A percentile compares a stretch with the other conserved stretches of the same genome.
Conservation (phyloP, 2,797 vertebrate genomes). For the Sebastes nivosus region DNA sequence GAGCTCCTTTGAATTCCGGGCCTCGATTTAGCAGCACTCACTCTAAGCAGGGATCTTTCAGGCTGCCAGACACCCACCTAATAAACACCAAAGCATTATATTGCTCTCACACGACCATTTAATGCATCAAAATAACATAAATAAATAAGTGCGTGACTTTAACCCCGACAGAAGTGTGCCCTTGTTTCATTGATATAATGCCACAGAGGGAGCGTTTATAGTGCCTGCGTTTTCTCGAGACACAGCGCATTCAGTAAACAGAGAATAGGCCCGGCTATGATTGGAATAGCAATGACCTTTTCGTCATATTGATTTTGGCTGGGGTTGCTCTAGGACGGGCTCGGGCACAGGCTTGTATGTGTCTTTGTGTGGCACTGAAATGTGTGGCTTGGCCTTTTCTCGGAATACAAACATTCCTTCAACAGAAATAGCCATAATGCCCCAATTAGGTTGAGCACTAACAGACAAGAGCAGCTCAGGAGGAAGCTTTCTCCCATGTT, state of each 20-base stretch:
- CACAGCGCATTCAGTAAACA: constrained; percentile 59
- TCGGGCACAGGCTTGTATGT: constrained; percentile 35
- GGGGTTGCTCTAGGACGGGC: constrained; percentile 43
- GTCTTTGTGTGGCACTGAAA: constrained; percentile 20
- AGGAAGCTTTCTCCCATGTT: neutral
- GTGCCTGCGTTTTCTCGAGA: constrained; percentile 41
- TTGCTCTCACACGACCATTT: constrained; percentile 25
- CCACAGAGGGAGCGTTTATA: constrained; percentile 39
- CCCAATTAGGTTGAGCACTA: constrained; percentile 30
- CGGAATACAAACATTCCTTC: constrained; percentile 43
- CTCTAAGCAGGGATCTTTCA: constrained; percentile 37
- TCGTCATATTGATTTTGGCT: constrained; percentile 76
- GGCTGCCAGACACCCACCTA: constrained; percentile 27
- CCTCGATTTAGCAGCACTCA: constrained; percentile 46
- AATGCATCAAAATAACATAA: constrained; percentile 41
- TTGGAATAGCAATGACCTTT: constrained; percentile 81
- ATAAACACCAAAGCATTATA: constrained; percentile 41
- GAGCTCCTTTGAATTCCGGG: constrained; percentile 43
- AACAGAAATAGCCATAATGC: constrained; percentile 44
- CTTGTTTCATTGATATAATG: constrained; percentile 42
- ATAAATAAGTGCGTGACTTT: constrained; percentile 52
- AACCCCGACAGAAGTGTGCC: constrained; percentile 29
- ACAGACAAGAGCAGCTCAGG: constrained; percentile 19
- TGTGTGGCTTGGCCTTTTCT: constrained; percentile 54
- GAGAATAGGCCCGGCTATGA: constrained; percentile 61